Evolutionary conservation across 2,888 invertebrate species (phyloP), one percentile per base, ranked within the genome.

Genomic region (Euzophera pinguis): DNA sequence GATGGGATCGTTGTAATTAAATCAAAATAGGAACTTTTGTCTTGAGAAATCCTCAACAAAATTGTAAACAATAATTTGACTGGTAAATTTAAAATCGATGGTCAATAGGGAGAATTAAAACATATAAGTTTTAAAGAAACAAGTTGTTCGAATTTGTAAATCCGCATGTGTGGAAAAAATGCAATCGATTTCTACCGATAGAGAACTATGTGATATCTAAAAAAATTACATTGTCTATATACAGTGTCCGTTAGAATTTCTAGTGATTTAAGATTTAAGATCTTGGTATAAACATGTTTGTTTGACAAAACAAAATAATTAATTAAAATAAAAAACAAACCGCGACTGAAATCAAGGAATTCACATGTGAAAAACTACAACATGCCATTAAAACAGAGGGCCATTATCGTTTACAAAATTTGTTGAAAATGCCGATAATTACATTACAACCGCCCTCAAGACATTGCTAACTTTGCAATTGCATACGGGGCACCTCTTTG

Each of bases 381-480:
- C n/a, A n/a, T n/a, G n/a, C n/a, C n/a, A n/a, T n/a, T n/a, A n/a
- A n/a, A n/a, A n/a, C n/a, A n/a, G n/a, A n/a, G n/a, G n/a, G n/a
- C n/a, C n/a, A n/a, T n/a, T n/a, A 29, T 43, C 29, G 29, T 29
- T 43, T 43, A 12, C 8, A 12, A 6, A 43, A 22, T 16, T 16
- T 29, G 43, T 29, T 43, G 29, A 29, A 27, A 22, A 9, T 38
- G 13, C 1, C 22, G 22, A 13, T 7, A 90, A 22, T 78, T 65
- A 90, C 81, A 88, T 83, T 53, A 91, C 81, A 55, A 92, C 93
- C 12, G 93, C 91, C 69, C 91, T 93, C 51, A 93, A 73, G 0
- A 94, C 93, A 67, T 93, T 93, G 62, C 91, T 93, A 4, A 94
- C 92, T 80, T 92, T 92, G 54, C 93, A 85, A 63, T 94, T 94